Evolutionary conservation across 2,888 invertebrate genomes (phyloP), one percentile per base, ranked within the genome.

Genomic region (Melinopterus prodromus): DNA sequence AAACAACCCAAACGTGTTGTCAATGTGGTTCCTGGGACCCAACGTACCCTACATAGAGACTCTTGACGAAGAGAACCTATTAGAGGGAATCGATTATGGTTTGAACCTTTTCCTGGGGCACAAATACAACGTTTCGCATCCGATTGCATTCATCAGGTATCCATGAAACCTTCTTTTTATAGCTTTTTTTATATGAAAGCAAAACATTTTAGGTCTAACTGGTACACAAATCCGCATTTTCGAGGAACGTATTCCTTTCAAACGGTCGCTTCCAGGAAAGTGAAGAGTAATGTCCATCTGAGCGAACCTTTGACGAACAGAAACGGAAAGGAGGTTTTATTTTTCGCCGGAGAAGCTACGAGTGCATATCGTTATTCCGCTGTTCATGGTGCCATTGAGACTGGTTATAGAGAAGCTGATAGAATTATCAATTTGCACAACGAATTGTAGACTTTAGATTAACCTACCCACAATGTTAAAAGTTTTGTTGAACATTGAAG

Each of bases 11-110:
- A 90, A 91, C 53, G 89, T 93, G 3, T 85, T 95, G 14, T 91
- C 92, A 77, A 93, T 91, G 0, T 95, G 95, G 94, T 90, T 94
- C 26, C 90, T 91, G 76, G 94, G 94, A 4, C 88, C 90, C 35
- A 91, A 91, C 82, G 93, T 94, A 5, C 90, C 91, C 79, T 87
- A 91, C 76, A 92, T 94, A 89, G 95, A 95, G 87, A 88, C 86
- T 0, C 85, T 93, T 76, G 85, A 91, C 0, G 91, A 92, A 75
- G 89, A 90, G 38, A 90, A 91, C 78, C 89, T 94, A 6, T 84
- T 88, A 12, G 86, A 90, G 16, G 91, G 90, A 69, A 90, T 92
- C 53, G 87, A 88, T 81, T 87, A 90, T 82, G 84, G 92, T 15
- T 85, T 94, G 37, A 87, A 90, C 74, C 90, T 88, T 82, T 93